A percentile compares a stretch with the other conserved stretches of the same genome.
Conservation (phyloP, 2,888 invertebrate genomes). For the Branchipolynoe longqiensis region DNA sequence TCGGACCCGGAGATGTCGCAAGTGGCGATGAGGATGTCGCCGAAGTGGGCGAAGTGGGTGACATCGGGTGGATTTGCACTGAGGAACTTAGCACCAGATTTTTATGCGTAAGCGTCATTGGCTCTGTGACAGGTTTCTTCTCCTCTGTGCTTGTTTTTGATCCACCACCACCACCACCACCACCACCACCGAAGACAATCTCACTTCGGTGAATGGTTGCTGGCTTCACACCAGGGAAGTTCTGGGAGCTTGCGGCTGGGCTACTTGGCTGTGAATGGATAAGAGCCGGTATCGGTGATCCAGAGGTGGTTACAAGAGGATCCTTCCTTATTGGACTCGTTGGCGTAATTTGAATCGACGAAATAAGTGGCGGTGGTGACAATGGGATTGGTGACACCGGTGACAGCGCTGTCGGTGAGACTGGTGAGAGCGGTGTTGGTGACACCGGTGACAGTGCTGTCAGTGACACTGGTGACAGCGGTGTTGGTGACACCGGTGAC, state of each 20-base stretch:
- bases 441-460: not conserved
- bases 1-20: slow-evolving; percentile 16
- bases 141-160: no score
- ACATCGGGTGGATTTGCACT: slow-evolving; percentile 12
- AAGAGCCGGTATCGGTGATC: slow-evolving; percentile 6
- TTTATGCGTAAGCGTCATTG: no score
- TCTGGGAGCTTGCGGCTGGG: no score
- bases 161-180: no score
- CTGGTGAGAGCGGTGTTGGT: not conserved
- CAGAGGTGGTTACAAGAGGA: not conserved
- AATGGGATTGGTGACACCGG: not conserved
- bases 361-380: slow-evolving; percentile 35
- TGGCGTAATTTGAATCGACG: slow-evolving; percentile 25
- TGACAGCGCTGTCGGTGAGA: slow-evolving; percentile 1
- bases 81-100: not conserved
- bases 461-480: not conserved
- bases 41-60: not conserved
- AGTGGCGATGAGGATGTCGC: not conserved
- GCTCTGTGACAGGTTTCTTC: no score
- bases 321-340: not conserved
- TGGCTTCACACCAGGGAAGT: not conserved
- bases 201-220: slow-evolving; percentile 7
- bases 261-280: not conserved
- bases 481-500: no score
- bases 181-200: not conserved